These are phyloP conservation scores for Silurus glanis DNA, from an alignment of 2,113 vertebrate species.

Conservation along the genomic window DNA sequence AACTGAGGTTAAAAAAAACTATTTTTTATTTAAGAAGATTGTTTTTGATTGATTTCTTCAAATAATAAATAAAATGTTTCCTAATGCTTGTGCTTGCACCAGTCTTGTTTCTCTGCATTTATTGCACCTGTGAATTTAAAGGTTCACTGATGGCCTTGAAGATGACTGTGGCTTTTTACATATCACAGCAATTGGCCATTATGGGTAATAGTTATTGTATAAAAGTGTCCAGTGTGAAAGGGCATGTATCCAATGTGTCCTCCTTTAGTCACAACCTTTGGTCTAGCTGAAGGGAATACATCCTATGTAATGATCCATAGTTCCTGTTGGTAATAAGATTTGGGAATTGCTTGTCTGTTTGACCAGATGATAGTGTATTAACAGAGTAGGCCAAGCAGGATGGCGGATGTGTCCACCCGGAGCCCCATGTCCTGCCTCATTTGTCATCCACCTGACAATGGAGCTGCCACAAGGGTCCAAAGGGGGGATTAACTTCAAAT, in stretches of 20 bases:
- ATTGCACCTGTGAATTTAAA: no score
- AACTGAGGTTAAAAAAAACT: not conserved
- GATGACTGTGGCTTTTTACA: no score
- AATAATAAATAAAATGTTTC: not conserved
- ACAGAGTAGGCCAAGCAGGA: slow-evolving; percentile 83
- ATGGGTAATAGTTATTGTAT: not conserved
- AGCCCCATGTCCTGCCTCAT: slow-evolving; percentile 78
- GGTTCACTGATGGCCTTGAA: no score
- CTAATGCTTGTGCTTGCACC: no score
- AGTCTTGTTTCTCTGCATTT: no score
- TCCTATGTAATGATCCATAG: slow-evolving; percentile 89
- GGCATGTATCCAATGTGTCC: slow-evolving; percentile 28
- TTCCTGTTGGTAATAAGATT: slow-evolving; percentile 92
- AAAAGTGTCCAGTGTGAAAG: slow-evolving; percentile 21
- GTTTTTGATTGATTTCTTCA: not conserved
- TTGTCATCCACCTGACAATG: slow-evolving; percentile 85
- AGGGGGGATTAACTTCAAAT: slow-evolving; percentile 79
- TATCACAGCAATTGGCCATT: not conserved
- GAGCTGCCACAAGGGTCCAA: slow-evolving; percentile 66
- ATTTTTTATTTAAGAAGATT: not conserved
- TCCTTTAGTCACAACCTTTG: slow-evolving; percentile 57
- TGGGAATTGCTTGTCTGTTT: slow-evolving; percentile 89
- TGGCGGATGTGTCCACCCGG: slow-evolving; percentile 70
- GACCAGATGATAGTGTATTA: slow-evolving; percentile 92
- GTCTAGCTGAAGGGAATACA: slow-evolving; percentile 86